Evolutionary conservation across 2,888 invertebrate genomes (phyloP).

Genomic region (Phortica okadai): DNA sequence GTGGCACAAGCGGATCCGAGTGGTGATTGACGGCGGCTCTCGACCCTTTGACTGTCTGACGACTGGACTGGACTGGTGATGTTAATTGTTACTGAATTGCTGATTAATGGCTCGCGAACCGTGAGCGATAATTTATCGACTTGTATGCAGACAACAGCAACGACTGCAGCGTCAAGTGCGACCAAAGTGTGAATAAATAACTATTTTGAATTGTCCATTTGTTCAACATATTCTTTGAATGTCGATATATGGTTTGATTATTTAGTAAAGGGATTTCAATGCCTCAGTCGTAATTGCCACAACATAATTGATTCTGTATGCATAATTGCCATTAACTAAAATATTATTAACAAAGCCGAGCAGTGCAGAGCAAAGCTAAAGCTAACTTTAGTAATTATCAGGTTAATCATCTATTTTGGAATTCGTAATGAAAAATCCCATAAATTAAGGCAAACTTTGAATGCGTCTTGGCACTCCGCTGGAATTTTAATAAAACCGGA

Average conservation of each 20-base stretch:
- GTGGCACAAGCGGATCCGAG: not conserved
- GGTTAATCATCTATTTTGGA: not conserved
- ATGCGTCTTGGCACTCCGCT: not conserved
- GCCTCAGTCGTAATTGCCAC: too few relatives aligned
- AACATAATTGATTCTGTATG: too few relatives aligned
- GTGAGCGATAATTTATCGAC: conserved; percentile 11
- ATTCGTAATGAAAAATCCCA: not conserved
- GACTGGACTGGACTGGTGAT: not conserved
- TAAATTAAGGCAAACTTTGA: not conserved
- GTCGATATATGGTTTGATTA: too few relatives aligned
- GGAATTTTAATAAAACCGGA: conserved; percentile 28
- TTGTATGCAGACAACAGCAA: conserved; percentile 26
- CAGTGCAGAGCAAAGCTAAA: too few relatives aligned
- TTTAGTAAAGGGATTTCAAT: too few relatives aligned
- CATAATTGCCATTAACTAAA: too few relatives aligned
- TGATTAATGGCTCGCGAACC: not conserved
- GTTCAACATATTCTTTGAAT: not conserved
- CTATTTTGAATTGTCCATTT: not conserved
- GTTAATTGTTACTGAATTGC: not conserved
- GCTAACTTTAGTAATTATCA: too few relatives aligned
- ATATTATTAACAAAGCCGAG: too few relatives aligned
- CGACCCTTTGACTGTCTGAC: not conserved
- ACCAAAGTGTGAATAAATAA: not conserved
- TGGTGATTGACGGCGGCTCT: not conserved
- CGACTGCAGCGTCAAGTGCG: conserved; percentile 6